phyloP scores from a whole-genome alignment of 2,113 vertebrate species.

The Clarias gariepinus region DNA sequence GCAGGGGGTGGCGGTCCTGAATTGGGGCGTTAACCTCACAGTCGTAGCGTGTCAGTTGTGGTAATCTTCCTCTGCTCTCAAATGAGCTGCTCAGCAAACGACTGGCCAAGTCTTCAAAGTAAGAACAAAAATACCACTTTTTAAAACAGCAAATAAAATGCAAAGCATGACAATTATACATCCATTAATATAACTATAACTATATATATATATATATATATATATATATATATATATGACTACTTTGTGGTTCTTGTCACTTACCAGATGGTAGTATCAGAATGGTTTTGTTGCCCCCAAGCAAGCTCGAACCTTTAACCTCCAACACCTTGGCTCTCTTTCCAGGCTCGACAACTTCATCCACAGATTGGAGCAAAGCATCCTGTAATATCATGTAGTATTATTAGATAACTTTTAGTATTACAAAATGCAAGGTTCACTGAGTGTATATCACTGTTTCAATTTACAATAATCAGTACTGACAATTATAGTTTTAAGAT shows the following conservation, averaged over 20 bases:
- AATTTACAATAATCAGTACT: background rate
- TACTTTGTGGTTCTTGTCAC: conserved; percentile 27
- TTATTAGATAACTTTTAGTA: background rate
- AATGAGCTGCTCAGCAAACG: conserved; percentile 87
- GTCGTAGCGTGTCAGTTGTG: conserved; percentile 94
- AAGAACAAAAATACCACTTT: background rate
- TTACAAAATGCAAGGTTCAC: background rate
- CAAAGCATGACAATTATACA: background rate
- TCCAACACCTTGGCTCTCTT: conserved; percentile 88
- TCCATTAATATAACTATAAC: background rate
- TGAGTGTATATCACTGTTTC: background rate
- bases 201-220: too few relatives aligned
- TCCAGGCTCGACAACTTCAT: conserved; percentile 73
- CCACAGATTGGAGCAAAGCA: conserved; percentile 70
- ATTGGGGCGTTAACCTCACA: conserved; percentile 97
- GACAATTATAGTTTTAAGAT: background rate
- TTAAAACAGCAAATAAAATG: background rate
- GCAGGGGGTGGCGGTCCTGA: conserved; percentile 90
- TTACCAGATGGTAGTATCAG: conserved; percentile 91
- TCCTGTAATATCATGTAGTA: conserved; percentile 65
- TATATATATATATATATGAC: too few relatives aligned
- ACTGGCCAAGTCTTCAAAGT: conserved; percentile 84
- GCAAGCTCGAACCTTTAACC: conserved; percentile 68
- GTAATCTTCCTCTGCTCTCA: conserved; percentile 78
- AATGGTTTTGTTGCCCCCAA: conserved; percentile 81